Conservation (phyloP, 2,797 vertebrate genomes). For the Avahi laniger region DNA sequence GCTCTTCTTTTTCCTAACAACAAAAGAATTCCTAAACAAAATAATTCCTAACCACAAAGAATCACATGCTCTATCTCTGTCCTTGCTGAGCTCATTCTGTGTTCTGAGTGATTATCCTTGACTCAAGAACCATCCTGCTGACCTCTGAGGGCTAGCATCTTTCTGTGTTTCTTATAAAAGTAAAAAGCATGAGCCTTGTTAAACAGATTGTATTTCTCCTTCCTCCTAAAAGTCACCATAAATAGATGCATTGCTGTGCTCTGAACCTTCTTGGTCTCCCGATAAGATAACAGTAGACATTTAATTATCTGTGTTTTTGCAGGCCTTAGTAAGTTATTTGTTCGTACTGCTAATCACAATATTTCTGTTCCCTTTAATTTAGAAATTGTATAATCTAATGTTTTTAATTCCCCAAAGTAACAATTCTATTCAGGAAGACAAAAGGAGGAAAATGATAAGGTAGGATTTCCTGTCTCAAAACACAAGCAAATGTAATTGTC, state of each 20-base stretch:
- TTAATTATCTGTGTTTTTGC: background rate
- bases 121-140: background rate
- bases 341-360: background rate
- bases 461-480: background rate
- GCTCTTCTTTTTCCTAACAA: background rate
- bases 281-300: background rate
- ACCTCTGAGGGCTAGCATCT: background rate
- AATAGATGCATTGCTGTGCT: background rate
- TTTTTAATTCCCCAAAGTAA: background rate
- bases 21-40: background rate
- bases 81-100: background rate
- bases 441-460: background rate
- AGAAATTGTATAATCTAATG: background rate
- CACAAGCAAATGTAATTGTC: background rate
- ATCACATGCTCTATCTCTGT: background rate
- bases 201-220: background rate
- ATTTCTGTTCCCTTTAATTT: constrained; percentile 4
- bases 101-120: background rate
- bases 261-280: background rate
- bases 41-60: background rate
- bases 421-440: background rate
- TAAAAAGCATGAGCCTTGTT: background rate
- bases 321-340: background rate
- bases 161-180: background rate
- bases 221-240: background rate